Conservation (phyloP, 2,797 vertebrate genomes). For the Syngnathus rostellatus region DNA sequence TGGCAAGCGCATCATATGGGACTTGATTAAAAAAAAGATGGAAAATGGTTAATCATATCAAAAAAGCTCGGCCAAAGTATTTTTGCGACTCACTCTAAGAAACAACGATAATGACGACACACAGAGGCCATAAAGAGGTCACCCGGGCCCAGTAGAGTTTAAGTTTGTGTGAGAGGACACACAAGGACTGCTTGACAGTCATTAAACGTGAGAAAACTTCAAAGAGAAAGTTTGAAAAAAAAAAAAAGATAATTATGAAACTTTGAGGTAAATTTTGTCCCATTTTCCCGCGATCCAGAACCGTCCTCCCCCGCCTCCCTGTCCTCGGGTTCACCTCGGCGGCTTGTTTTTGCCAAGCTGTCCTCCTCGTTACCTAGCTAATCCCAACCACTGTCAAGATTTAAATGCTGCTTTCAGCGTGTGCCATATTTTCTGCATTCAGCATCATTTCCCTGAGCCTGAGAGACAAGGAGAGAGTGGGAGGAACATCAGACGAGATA, state of each 20-base stretch:
- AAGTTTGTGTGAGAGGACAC: slow-evolving; percentile 29
- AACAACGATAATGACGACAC: slow-evolving; percentile 43
- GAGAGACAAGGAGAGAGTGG: slow-evolving; percentile 53
- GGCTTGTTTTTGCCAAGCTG: slow-evolving; percentile 59
- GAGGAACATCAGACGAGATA: slow-evolving; percentile 52
- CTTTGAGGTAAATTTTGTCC: slow-evolving; percentile 44
- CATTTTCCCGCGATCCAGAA: slow-evolving; percentile 42
- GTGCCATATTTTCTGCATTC: slow-evolving; percentile 63
- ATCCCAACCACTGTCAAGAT: slow-evolving; percentile 72
- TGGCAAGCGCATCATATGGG: slow-evolving; percentile 29
- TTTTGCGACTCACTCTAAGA: slow-evolving; percentile 43
- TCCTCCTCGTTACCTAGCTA: slow-evolving; percentile 66
- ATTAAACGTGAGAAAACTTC: slow-evolving; percentile 49
- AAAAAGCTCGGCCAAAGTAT: slow-evolving; percentile 33
- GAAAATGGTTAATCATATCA: slow-evolving; percentile 23
- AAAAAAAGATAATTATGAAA: slow-evolving; percentile 52
- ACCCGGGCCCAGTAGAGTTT: slow-evolving; percentile 39
- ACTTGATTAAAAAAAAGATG: slow-evolving; percentile 46
- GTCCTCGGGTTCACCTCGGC: slow-evolving; percentile 69
- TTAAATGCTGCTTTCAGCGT: slow-evolving; percentile 66
- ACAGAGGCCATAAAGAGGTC: slow-evolving; percentile 28
- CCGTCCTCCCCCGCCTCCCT: slow-evolving; percentile 50
- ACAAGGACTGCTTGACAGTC: slow-evolving; percentile 38
- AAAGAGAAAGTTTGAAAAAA: slow-evolving; percentile 41
- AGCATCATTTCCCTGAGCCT: slow-evolving; percentile 63